Percentiles rank a stretch among this genome's conserved stretches.
phyloP scores from a whole-genome alignment of 1,140 invertebrate species.

The Cotesia chilonis region DNA sequence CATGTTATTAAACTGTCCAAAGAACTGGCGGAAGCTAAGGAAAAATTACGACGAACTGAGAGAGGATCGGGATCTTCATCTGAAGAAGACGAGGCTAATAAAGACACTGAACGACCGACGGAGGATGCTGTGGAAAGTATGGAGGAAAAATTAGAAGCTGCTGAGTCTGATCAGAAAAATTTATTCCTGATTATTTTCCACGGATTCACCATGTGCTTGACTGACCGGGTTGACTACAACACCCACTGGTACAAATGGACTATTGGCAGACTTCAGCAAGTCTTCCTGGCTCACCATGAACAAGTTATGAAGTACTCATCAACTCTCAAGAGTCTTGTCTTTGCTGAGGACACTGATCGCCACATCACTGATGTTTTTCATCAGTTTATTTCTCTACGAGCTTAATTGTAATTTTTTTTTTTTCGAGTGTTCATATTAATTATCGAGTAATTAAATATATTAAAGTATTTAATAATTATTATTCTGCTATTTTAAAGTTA shows the following conservation, averaged over 20 bases:
- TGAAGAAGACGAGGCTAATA: constrained; percentile 72
- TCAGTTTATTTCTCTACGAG: constrained; percentile 87
- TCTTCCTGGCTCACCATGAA: constrained; percentile 96
- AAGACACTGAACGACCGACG: constrained; percentile 80
- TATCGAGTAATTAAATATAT: too few species aligned
- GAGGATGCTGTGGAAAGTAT: constrained; percentile 91
- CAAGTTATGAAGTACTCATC: constrained; percentile 97
- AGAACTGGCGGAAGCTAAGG: constrained; percentile 87
- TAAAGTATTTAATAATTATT: too few species aligned
- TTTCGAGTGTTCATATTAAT: too few species aligned
- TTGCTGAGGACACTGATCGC: constrained; percentile 94
- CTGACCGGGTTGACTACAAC: constrained; percentile 90
- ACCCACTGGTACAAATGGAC: constrained; percentile 98
- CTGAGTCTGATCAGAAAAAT: constrained; percentile 96
- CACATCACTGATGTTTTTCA: constrained; percentile 97
- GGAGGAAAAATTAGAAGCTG: constrained; percentile 94
- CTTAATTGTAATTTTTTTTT: constrained; percentile 57
- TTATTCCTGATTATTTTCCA: constrained; percentile 97
- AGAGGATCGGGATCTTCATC: constrained; percentile 81
- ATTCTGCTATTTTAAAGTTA: too few species aligned
- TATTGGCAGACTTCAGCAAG: constrained; percentile 92
- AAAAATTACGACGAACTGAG: constrained; percentile 79
- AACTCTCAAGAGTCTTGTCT: constrained; percentile 92
- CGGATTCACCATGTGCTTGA: constrained; percentile 97
- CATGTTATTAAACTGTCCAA: constrained; percentile 86